Base-by-base conservation (phyloP, 2,888 invertebrate genomes). In the Caenorhabditis becei region DNA sequence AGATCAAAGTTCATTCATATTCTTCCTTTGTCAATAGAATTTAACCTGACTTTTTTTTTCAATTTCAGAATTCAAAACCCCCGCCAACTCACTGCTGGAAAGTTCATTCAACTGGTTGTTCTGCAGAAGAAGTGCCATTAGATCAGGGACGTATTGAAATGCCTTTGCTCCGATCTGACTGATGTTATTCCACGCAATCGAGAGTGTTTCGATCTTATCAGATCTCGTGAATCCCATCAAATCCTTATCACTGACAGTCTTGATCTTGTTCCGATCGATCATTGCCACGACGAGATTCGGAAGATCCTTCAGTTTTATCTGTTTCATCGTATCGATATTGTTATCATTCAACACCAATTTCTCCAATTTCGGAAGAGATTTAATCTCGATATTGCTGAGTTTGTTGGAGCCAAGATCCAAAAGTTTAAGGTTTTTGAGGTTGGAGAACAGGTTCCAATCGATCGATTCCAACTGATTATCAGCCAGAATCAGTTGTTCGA, bases 321-420 rank as follows among this genome's bases (percentile, higher is more conserved):
- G 28, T 37, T 81, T 81, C 62, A 90, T 75, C 24, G 86, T 61
- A 8, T 82, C 63, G 61, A 91, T 84, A 11, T 63, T 66, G 75
- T 91, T 91, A 83, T 90, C 88, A 77, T 89, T 90, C 37, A 91
- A 79, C 41, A 87, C 81, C 16, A 91, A 80, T 26, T 87, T 85
- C 65, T 89, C 79, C 53, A 91, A 81, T 8, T 79, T 74, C 11
- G 78, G 72, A 26, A 90, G 67, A 18, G 77, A 81, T 16, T 81
- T 77, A 61, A 86, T 20, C 20, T 85, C 79, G 20, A 82, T 77
- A 37, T 51, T 63, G 2, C 56, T 23, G 5, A 83, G 35, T 28
- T 83, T 79, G 80, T 93, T 93, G 58, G 91, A 91, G 71, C 91
- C 91, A 37, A 92, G 74, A 72, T 93, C 92, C 5, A 93, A 88